Evolutionary conservation across 1,140 invertebrate genomes (phyloP), one percentile per base, ranked within the genome.

Genomic region (Phortica variegata): DNA sequence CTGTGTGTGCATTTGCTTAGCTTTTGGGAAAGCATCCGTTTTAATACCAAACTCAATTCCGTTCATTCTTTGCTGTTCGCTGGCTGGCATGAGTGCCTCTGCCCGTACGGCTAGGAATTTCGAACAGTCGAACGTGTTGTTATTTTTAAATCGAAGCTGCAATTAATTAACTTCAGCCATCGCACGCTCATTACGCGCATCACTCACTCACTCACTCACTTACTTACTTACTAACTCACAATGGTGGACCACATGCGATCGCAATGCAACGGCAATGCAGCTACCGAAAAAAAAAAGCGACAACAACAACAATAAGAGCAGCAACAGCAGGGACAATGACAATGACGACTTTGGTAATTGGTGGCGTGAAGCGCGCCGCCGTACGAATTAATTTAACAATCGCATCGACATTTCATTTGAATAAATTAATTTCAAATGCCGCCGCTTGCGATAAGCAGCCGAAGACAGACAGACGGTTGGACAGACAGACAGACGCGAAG

Each of bases 161-260:
- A 66, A 66, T 66, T 66, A 66, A 66, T 66, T 66, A 66, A 66
- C 63, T 66, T 63, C 56, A 63, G 53, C 63, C 63, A 63, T 66
- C n/a, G n/a, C n/a, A n/a, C n/a, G n/a, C n/a, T n/a, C 63, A 66
- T 66, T 66, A 66, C 63, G 65, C 63, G 63, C 63, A 63, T 66
- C 65, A 59, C 59, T 66, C 63, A 50, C 61, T 68, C 68, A 49
- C 63, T 61, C 40, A 49, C 56, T 60, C 60, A 66, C n/a, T n/a
- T n/a, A n/a, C n/a, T n/a, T n/a, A n/a, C n/a, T n/a, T n/a, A n/a
- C n/a, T n/a, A n/a, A n/a, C n/a, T 68, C 63, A 63, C 41, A 60
- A 60, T 63, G 57, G 61, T 63, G 62, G 63, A 66, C 63, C 63
- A 66, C 63, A 66, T 63, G 63, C 52, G 38, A n/a, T n/a, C 32